Evolutionary conservation across 2,113 vertebrate genomes (phyloP).

Genomic region (Myocastor coypus): DNA sequence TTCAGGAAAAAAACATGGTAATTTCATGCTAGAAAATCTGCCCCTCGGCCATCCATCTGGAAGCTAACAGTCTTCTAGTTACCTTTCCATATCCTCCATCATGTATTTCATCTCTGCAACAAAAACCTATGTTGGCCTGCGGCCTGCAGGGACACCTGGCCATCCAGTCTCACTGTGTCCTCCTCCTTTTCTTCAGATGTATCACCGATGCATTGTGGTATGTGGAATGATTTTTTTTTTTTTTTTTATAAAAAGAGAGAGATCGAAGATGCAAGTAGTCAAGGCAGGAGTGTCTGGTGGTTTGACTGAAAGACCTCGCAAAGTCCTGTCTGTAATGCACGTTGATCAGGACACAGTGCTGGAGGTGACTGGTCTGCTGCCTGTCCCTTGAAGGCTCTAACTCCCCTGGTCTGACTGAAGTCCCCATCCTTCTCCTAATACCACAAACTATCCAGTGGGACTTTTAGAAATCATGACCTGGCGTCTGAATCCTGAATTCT

Average conservation of each 20-base stretch:
- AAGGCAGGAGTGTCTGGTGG: neutral
- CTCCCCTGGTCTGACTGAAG: neutral
- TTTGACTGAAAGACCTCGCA: neutral
- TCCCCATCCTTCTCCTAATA: neutral
- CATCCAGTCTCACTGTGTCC: neutral
- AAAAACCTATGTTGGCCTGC: neutral
- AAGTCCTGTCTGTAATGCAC: neutral
- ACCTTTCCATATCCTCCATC: neutral
- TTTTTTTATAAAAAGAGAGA: slow-evolving; percentile 35
- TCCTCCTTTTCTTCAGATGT: neutral
- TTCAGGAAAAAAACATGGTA: neutral
- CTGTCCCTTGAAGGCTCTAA: neutral
- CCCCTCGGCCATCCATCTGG: slow-evolving; percentile 43
- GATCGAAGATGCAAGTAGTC: neutral
- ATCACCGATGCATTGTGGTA: neutral
- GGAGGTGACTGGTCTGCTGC: neutral
- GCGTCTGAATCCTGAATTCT: neutral
- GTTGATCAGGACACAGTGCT: neutral
- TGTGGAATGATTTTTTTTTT: neutral
- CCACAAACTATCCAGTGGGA: neutral
- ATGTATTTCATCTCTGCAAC: neutral
- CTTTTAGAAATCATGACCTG: neutral
- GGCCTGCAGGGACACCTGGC: neutral
- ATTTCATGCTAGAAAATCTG: slow-evolving; percentile 59
- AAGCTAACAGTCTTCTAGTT: slow-evolving; percentile 41